Base-by-base conservation (phyloP, 1,140 invertebrate genomes). In the Zaprionus gabonicus region DNA sequence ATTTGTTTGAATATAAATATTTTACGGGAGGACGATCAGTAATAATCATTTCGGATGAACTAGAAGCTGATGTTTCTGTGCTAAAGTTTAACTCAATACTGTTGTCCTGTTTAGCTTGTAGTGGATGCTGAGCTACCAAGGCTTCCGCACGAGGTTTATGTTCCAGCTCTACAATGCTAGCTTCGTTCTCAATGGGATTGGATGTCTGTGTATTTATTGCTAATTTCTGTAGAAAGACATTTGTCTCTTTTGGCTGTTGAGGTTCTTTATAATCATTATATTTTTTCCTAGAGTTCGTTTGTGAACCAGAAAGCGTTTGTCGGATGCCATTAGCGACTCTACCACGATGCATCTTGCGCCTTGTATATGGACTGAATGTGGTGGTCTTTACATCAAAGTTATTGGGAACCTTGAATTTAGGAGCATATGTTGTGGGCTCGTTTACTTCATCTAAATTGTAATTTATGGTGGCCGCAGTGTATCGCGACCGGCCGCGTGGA, bases 381-480 rank as follows among this genome's bases (percentile, higher is more conserved):
- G 70, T n/a, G 23, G 53, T 76, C 12, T 27, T 67, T 7, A 53
- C 6, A 17, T 77, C 72, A 49, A 53, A 63, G 12, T 63, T 70
- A 31, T 38, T 67, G 1, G 64, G 28, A n/a, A 76, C 20, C 27
- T 77, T 88, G 1, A 82, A 59, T 28, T 80, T 90, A 2, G 92
- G 92, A 0, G 92, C 78, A 83, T 92, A 93, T 0, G 92, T 93
- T 13, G 92, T 92, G 17, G 92, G 76, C 55, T 92, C 91, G 25
- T 92, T 91, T 13, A 64, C 13, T 9, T 34, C 68, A 9, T 92
- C 80, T 7, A 80, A 46, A 57, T 80, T 49, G 60, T 77, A 80
- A 17, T 64, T 72, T 1, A 60, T 34, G n/a, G 91, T 91, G 13
- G 83, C 80, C 2, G 78, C 81, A 4, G 90, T 92, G 17, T 92